phyloP scores from a whole-genome alignment of 2,888 invertebrate species.

The Coenonympha glycerion region DNA sequence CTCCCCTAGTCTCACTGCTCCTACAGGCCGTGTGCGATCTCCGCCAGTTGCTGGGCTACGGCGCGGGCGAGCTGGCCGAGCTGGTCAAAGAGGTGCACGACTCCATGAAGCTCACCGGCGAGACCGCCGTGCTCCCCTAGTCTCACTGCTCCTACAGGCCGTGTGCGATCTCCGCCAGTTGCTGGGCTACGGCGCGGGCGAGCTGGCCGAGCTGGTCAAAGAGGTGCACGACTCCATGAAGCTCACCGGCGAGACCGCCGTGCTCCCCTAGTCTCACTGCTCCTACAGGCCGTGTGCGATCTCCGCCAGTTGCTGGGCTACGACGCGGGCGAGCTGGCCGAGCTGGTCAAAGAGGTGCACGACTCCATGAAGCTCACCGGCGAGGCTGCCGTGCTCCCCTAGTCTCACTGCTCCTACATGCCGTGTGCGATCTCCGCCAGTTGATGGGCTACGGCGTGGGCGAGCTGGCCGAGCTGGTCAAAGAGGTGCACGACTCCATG shows the following conservation, averaged over 20 bases:
- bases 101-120: not conserved
- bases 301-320: constrained; percentile 90
- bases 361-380: constrained; percentile 2
- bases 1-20: not conserved
- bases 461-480: constrained; percentile 86
- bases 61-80: constrained; percentile 85
- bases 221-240: constrained; percentile 33
- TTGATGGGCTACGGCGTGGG: constrained; percentile 89
- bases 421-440: constrained; percentile 91
- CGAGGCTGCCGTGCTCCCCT: not conserved
- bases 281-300: constrained; percentile 96
- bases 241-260: not conserved
- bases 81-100: constrained; percentile 75
- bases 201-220: constrained; percentile 84
- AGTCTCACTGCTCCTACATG: too few relatives aligned
- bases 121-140: not conserved
- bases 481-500: constrained; percentile 37
- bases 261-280: not conserved
- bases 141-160: too few relatives aligned
- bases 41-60: constrained; percentile 88
- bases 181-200: constrained; percentile 88
- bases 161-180: constrained; percentile 93
- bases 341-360: constrained; percentile 77
- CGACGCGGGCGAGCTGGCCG: constrained; percentile 85
- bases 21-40: constrained; percentile 96